Conservation (phyloP, 2,797 vertebrate species). For the Argya squamiceps region DNA sequence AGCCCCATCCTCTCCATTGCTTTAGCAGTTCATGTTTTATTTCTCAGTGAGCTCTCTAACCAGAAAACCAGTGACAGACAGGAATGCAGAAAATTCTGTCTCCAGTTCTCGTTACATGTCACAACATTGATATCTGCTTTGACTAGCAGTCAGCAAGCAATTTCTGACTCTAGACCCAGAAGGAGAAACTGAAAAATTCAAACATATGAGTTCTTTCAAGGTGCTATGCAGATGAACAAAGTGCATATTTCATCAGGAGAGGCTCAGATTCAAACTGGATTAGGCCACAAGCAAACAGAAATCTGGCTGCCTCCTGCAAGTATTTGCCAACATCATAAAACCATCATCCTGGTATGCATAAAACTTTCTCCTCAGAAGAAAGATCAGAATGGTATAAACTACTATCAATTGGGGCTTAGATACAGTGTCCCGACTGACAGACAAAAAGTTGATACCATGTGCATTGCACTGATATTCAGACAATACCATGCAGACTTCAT, state of each 20-base stretch:
- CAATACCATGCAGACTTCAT: neutral
- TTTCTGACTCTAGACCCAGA: neutral
- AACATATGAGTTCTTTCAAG: neutral
- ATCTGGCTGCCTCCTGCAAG: neutral
- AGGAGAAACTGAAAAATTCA: neutral
- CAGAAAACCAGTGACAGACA: neutral
- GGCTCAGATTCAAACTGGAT: conserved; percentile 11
- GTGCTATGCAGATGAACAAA: neutral
- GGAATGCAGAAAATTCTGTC: neutral
- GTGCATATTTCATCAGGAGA: conserved; percentile 9
- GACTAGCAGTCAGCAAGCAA: neutral
- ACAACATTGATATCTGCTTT: neutral
- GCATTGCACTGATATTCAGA: neutral
- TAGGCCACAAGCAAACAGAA: conserved; percentile 23
- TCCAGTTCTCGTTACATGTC: neutral
- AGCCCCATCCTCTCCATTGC: neutral
- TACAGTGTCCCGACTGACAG: neutral
- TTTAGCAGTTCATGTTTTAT: neutral
- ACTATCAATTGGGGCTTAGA: neutral
- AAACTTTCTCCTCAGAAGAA: neutral
- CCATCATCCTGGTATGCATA: neutral
- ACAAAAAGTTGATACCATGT: neutral
- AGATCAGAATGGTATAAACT: neutral
- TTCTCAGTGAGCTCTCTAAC: neutral
- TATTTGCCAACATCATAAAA: conserved; percentile 24